Percentiles rank a stretch among this genome's conserved stretches.
These are phyloP conservation scores for Chloroclystis v-ata DNA, from an alignment of 2,888 invertebrate species.

Conservation along the genomic window DNA sequence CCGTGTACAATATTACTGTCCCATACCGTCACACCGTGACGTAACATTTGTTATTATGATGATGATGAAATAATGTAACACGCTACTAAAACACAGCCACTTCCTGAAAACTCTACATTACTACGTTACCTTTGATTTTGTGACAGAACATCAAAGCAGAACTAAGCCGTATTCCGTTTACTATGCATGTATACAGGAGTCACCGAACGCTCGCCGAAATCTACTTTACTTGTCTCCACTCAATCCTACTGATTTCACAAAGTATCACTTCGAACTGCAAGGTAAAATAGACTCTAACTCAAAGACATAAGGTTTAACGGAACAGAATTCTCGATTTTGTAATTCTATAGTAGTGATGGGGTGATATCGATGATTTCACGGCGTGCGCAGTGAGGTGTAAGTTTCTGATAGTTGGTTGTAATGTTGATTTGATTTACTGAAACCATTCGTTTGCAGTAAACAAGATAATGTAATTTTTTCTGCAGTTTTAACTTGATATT, in stretches of 20 bases:
- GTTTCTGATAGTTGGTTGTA: conserved; percentile 24
- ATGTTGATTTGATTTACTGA: conserved; percentile 14
- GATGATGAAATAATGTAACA: too few species aligned
- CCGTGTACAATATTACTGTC: too few species aligned
- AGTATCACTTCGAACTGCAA: conserved; percentile 23
- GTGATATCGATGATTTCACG: conserved; percentile 49
- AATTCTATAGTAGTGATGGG: conserved; percentile 51
- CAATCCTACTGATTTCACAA: conserved; percentile 44
- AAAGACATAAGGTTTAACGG: conserved; percentile 20
- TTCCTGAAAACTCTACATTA: too few species aligned
- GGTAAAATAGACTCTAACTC: conserved; percentile 26
- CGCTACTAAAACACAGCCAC: too few species aligned
- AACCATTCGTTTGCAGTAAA: neutral
- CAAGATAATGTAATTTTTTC: too few species aligned
- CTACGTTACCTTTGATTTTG: neutral
- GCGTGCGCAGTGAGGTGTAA: conserved; percentile 41
- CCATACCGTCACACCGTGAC: too few species aligned
- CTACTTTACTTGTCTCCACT: conserved; percentile 48
- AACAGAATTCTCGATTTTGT: conserved; percentile 33
- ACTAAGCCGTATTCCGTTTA: conserved; percentile 6
- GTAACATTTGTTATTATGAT: too few species aligned
- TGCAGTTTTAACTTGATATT: too few species aligned
- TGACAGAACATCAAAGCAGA: neutral
- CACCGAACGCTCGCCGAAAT: conserved; percentile 49
- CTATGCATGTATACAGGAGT: conserved; percentile 37